A percentile compares a stretch with the other conserved stretches of the same genome.
phyloP scores from a whole-genome alignment of 1,140 invertebrate species.

The Zelostemma sp. region DNA sequence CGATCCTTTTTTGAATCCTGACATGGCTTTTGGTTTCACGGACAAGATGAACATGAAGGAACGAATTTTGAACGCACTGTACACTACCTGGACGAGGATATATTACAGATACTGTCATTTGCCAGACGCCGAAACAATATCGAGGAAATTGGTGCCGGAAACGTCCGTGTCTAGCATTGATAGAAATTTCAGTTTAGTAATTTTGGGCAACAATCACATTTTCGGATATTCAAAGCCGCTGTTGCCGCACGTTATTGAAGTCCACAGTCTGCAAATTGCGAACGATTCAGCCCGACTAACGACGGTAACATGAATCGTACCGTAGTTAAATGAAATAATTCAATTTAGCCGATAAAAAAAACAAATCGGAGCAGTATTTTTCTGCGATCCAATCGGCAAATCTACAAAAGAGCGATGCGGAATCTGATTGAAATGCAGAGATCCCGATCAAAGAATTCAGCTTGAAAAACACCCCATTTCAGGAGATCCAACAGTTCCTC shows the following conservation, averaged over 20 bases:
- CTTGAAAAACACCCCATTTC: slow-evolving; percentile 10
- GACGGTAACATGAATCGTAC: slow-evolving; percentile 26
- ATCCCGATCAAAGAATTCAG: no score
- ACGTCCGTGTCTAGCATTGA: slow-evolving; percentile 54
- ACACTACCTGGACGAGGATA: slow-evolving; percentile 57
- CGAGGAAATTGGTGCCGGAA: slow-evolving; percentile 46
- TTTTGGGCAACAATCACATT: slow-evolving; percentile 63
- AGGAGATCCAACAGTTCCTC: slow-evolving; percentile 70
- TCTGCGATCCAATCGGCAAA: no score
- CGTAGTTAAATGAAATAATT: no score
- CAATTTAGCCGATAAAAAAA: no score
- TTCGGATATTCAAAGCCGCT: slow-evolving; percentile 65
- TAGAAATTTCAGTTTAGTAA: slow-evolving; percentile 60
- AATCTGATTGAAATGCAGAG: no score
- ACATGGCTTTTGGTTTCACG: slow-evolving; percentile 62
- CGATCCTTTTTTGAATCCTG: slow-evolving; percentile 61
- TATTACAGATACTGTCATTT: slow-evolving; percentile 60
- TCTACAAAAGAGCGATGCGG: no score
- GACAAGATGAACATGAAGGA: slow-evolving; percentile 55
- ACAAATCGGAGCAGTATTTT: no score
- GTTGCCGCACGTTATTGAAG: slow-evolving; percentile 69
- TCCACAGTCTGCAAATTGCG: slow-evolving; percentile 70
- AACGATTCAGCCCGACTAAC: slow-evolving; percentile 33
- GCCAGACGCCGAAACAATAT: slow-evolving; percentile 50
- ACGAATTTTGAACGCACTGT: slow-evolving; percentile 53